Conservation (phyloP, 1,140 invertebrate genomes). For the Drepana arcuata region DNA sequence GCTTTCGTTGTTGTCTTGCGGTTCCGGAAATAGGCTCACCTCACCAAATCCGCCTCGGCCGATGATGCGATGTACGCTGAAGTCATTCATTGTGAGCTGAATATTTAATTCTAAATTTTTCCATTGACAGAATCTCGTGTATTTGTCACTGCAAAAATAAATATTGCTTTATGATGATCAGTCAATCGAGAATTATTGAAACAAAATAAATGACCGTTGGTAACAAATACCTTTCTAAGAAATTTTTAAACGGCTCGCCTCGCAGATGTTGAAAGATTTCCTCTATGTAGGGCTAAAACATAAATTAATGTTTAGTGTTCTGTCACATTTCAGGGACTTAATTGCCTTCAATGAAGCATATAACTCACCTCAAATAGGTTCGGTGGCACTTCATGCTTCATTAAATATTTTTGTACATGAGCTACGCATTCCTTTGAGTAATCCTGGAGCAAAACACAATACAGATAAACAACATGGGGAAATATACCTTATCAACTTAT, state of each 20-base stretch:
- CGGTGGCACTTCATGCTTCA: constrained; percentile 96
- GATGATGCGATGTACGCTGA: constrained; percentile 99
- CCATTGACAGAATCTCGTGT: constrained; percentile 99
- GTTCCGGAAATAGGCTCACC: constrained; percentile 45
- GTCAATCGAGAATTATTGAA: neutral
- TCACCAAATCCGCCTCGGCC: constrained; percentile 99
- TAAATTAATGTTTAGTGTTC: constrained; percentile 5
- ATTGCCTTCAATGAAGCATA: no score
- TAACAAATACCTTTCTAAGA: constrained; percentile 99
- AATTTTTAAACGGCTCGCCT: constrained; percentile 97
- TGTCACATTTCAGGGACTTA: no score
- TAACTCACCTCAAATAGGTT: constrained; percentile 93
- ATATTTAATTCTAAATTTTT: constrained; percentile 99
- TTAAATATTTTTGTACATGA: constrained; percentile 97
- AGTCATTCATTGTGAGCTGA: constrained; percentile 99
- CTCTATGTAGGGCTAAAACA: constrained; percentile 94
- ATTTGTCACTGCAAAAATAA: constrained; percentile 92
- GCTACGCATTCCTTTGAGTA: constrained; percentile 97
- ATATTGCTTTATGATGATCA: neutral
- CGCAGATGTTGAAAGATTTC: constrained; percentile 98
- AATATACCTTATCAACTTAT: no score
- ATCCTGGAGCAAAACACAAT: constrained; percentile 83
- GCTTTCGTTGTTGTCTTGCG: no score
- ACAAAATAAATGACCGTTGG: neutral
- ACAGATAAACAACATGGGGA: no score